A percentile compares a stretch with the other conserved stretches of the same genome.
These are phyloP conservation scores for Arion vulgaris DNA, from an alignment of 1,140 invertebrate species.

Conservation along the genomic window DNA sequence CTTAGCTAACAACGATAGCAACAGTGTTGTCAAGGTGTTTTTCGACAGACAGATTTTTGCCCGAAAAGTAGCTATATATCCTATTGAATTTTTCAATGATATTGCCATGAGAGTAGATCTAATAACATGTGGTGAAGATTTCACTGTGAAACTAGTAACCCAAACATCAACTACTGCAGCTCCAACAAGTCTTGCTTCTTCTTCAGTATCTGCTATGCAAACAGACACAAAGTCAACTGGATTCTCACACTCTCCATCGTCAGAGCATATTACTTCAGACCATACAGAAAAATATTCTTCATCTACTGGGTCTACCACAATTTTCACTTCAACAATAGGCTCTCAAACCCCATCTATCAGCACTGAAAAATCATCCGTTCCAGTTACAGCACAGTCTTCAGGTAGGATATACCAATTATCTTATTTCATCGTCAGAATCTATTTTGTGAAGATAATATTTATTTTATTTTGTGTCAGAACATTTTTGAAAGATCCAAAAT, in stretches of 20 bases:
- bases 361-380: not conserved
- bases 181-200: not conserved
- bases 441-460: too few relatives aligned
- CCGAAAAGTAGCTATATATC: constrained; percentile 52
- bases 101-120: constrained; percentile 57
- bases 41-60: constrained; percentile 50
- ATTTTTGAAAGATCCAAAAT: too few relatives aligned
- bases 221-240: not conserved
- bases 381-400: not conserved
- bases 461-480: too few relatives aligned
- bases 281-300: not conserved
- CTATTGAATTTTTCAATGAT: constrained; percentile 54
- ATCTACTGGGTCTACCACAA: not conserved
- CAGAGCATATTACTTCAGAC: too few relatives aligned
- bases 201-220: not conserved
- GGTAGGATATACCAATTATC: not conserved
- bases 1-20: constrained; percentile 53
- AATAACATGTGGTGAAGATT: constrained; percentile 4
- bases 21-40: constrained; percentile 42
- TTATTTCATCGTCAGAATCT: too few relatives aligned
- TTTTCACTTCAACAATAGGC: not conserved
- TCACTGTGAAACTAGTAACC: not conserved
- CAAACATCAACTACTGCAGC: not conserved
- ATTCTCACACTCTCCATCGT: not conserved
- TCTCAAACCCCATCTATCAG: not conserved